Evolutionary conservation across 2,797 vertebrate genomes (phyloP), one percentile per base, ranked within the genome.

Genomic region (Agapornis canus): DNA sequence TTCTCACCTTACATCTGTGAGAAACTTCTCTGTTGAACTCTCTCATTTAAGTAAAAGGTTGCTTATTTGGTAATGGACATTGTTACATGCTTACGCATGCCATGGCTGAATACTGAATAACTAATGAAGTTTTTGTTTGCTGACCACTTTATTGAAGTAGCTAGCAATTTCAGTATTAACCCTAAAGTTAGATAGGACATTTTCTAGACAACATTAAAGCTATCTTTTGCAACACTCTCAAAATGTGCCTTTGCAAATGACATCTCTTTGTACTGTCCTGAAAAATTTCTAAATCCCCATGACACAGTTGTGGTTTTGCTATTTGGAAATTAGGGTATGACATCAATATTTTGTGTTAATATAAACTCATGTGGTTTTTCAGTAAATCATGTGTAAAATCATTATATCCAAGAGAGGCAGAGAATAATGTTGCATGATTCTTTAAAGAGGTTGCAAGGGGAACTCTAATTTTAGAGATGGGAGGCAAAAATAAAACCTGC

Each of bases 21-120:
- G 27, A 76, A 69, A 51, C 7, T n/a, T 82, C 32, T 48, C 48
- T 54, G 4, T 25, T 59, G n/a, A 48, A 56, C 35, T 64, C 27
- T 71, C 31, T 78, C 32, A 5, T 5, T 71, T 48, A 63, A 71
- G 16, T 37, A 45, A 79, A n/a, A 5, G 13, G 5, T 23, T 82
- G 25, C 6, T 86, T 42, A 31, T 82, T 82, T 40, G 49, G 29
- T 47, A 78, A 27, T 27, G n/a, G 39, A 35, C 43, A 27, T 39
- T 49, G 11, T 61, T 47, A 49, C 19, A 60, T 26, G 15, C 23
- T 17, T 59, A 42, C 13, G 32, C 2, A 5, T 20, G 68, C 10
- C 0, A 0, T 39, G 32, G 9, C 21, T 40, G 25, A 84, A 76
- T 61, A 25, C 7, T n/a, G 7, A 27, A 4, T 15, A 75, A 68